Percentiles rank a stretch among this genome's conserved stretches.
phyloP scores from a whole-genome alignment of 2,888 invertebrate species.

The Phyllotreta striolata region DNA sequence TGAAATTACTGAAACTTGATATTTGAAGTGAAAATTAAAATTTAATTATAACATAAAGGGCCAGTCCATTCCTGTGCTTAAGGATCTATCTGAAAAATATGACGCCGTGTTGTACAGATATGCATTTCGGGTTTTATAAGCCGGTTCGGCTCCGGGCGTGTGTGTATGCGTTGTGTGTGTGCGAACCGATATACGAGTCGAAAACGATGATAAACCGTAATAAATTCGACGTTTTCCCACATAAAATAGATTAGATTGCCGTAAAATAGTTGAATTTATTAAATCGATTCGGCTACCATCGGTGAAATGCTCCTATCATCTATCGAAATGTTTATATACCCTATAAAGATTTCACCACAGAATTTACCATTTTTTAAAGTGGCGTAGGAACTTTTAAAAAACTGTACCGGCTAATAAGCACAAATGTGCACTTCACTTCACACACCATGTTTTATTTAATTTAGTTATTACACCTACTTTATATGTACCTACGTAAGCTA shows the following conservation, averaged over 20 bases:
- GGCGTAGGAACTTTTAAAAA: no score
- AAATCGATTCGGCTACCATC: constrained; percentile 6
- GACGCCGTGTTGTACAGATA: constrained; percentile 53
- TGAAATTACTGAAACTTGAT: no score
- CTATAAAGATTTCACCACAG: no score
- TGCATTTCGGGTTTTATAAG: constrained; percentile 54
- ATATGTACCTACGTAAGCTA: no score
- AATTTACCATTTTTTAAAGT: no score
- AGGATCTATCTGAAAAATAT: constrained; percentile 45
- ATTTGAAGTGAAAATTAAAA: no score
- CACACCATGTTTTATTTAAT: no score
- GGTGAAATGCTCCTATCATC: not conserved
- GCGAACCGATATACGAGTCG: constrained; percentile 32
- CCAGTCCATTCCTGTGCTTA: constrained; percentile 40
- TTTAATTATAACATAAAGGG: not conserved
- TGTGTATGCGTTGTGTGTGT: constrained; percentile 19
- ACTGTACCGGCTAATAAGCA: no score
- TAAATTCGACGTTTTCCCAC: constrained; percentile 41
- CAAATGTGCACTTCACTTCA: no score
- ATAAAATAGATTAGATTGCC: constrained; percentile 33
- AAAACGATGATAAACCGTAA: constrained; percentile 50
- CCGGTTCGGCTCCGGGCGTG: constrained; percentile 27
- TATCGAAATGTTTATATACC: not conserved
- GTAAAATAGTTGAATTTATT: constrained; percentile 32
- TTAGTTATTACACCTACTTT: no score